A percentile compares a stretch with the other conserved stretches of the same genome.
Conservation (phyloP, 2,888 invertebrate genomes). For the Drosophila rellima region DNA sequence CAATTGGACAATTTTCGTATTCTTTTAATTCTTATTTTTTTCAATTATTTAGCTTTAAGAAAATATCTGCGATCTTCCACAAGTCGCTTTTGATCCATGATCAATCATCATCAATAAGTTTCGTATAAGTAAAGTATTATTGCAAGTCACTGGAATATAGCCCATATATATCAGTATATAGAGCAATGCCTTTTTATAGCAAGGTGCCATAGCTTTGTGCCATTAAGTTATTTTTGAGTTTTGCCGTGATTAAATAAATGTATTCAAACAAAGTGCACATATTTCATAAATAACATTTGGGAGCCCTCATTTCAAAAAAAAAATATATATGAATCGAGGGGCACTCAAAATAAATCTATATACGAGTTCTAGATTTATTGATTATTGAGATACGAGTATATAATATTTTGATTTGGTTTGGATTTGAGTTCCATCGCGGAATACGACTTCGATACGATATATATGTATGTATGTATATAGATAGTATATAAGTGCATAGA, state of each 20-base stretch:
- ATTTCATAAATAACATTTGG: constrained; percentile 68
- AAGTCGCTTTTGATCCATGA: constrained; percentile 68
- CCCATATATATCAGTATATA: constrained; percentile 12
- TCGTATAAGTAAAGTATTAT: constrained; percentile 47
- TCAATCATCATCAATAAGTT: constrained; percentile 52
- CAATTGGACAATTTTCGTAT: constrained; percentile 53
- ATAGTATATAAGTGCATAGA: constrained; percentile 28
- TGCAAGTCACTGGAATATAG: constrained; percentile 43
- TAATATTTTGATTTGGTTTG: constrained; percentile 48
- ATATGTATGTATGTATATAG: constrained; percentile 13
- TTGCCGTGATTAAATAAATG: constrained; percentile 40
- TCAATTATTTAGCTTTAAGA: constrained; percentile 47
- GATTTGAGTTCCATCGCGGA: constrained; percentile 25
- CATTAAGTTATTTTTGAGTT: constrained; percentile 24
- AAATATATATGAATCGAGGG: constrained; percentile 23
- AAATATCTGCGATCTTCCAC: constrained; percentile 51
- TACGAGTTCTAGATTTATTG: constrained; percentile 12
- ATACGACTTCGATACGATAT: constrained; percentile 21
- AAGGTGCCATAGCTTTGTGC: constrained; percentile 40
- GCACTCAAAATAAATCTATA: constrained; percentile 39
- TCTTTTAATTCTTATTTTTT: constrained; percentile 7
- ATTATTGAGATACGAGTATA: constrained; percentile 27
- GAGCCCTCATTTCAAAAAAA: constrained; percentile 19
- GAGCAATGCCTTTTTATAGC: constrained; percentile 19
- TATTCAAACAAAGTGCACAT: constrained; percentile 73